Evolutionary conservation across 92 coral and sea anemone species (phyloP).

Genomic region (Muricea muricata): DNA sequence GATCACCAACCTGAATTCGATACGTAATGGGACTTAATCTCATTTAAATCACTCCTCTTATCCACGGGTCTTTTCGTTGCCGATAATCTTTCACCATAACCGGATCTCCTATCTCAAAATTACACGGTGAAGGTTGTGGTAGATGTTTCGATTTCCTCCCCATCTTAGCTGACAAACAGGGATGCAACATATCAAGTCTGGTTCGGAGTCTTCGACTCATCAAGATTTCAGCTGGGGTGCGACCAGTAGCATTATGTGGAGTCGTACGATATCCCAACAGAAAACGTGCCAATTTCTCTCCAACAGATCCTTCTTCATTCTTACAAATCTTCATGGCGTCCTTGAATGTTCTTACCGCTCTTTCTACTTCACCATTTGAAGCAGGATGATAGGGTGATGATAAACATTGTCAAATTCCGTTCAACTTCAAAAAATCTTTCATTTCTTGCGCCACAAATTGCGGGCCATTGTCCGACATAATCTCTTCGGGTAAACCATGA

Average conservation of each 20-base stretch:
- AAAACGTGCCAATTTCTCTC: too few relatives aligned
- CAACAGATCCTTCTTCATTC: too few relatives aligned
- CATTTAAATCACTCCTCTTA: constrained; percentile 33
- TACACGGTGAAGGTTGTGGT: constrained; percentile 43
- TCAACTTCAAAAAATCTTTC: too few relatives aligned
- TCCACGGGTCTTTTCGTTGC: constrained; percentile 47
- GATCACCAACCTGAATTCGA: constrained; percentile 53
- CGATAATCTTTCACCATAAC: constrained; percentile 58
- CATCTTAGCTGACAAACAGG: constrained; percentile 26
- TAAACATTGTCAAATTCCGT: too few relatives aligned
- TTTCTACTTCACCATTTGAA: constrained; percentile 59
- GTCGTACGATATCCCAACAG: constrained; percentile 7
- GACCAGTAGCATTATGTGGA: neutral
- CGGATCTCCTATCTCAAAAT: constrained; percentile 44
- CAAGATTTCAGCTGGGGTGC: constrained; percentile 60
- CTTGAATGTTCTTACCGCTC: constrained; percentile 65
- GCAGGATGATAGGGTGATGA: too few relatives aligned
- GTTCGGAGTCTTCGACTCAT: too few relatives aligned
- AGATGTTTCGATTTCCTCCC: constrained; percentile 38
- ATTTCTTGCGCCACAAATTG: too few relatives aligned
- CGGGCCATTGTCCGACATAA: too few relatives aligned
- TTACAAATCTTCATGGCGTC: too few relatives aligned
- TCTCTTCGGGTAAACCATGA: too few relatives aligned
- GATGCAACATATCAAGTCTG: too few relatives aligned
- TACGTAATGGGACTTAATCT: constrained; percentile 60